Percentiles rank a stretch among this genome's conserved stretches.
phyloP scores from a whole-genome alignment of 2,888 invertebrate species.

The Cyclophora albipunctata region DNA sequence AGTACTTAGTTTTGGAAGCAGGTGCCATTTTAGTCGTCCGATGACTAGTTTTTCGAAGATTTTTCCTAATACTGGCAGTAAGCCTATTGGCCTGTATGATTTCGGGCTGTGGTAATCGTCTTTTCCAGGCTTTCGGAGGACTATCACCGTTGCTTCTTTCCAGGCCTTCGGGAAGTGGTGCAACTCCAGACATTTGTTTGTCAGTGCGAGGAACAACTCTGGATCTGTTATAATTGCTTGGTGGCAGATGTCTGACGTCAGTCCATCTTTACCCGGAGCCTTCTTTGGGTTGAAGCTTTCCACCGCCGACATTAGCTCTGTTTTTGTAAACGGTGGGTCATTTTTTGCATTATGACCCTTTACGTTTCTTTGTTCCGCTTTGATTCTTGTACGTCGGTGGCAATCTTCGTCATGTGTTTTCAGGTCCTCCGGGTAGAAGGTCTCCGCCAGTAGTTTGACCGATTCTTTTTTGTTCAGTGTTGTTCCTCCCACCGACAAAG shows the following conservation, averaged over 20 bases:
- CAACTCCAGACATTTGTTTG: constrained; percentile 2
- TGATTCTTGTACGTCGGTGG: not conserved
- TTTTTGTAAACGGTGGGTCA: not conserved
- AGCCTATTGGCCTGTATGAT: constrained; percentile 7
- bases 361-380: not conserved
- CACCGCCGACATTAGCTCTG: not conserved
- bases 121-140: constrained; percentile 5
- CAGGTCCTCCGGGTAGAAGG: constrained; percentile 1
- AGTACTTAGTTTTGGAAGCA: not conserved
- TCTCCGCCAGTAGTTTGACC: not conserved
- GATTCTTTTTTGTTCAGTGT: not conserved
- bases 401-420: not conserved
- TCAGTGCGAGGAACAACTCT: not conserved
- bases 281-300: constrained; percentile 3
- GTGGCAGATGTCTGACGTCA: constrained; percentile 15
- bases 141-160: constrained; percentile 3
- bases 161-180: constrained; percentile 3
- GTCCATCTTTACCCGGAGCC: constrained; percentile 5
- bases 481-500: not conserved
- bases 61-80: constrained; percentile 6
- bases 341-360: not conserved
- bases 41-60: constrained; percentile 3
- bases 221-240: constrained; percentile 5
- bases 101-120: not conserved
- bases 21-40: not conserved